These are phyloP conservation scores for Gila robusta DNA, from an alignment of 2,797 vertebrate genomes.

Conservation along the genomic window DNA sequence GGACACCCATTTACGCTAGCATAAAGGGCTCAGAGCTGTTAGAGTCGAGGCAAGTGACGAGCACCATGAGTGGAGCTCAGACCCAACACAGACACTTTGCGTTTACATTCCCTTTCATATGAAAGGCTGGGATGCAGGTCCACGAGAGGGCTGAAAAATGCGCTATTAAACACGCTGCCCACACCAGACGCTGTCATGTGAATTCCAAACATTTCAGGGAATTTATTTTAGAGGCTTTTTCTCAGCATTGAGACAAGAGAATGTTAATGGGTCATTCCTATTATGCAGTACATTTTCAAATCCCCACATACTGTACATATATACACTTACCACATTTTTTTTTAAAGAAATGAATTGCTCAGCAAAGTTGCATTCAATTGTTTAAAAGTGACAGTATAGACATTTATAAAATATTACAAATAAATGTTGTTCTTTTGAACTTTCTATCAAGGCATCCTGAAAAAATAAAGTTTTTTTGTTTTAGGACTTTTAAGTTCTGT, in stretches of 20 bases:
- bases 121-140: slow-evolving; percentile 50
- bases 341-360: background rate
- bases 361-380: background rate
- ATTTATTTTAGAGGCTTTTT: slow-evolving; percentile 41
- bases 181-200: slow-evolving; percentile 14
- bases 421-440: background rate
- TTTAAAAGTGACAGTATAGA: background rate
- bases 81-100: slow-evolving; percentile 47
- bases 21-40: slow-evolving; percentile 59
- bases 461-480: background rate
- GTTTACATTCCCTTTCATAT: slow-evolving; percentile 51
- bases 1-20: slow-evolving; percentile 55
- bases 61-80: slow-evolving; percentile 46
- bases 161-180: slow-evolving; percentile 26
- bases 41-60: slow-evolving; percentile 54
- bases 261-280: slow-evolving; percentile 45
- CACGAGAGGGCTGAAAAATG: background rate
- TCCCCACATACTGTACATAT: too few relatives aligned
- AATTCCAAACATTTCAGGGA: slow-evolving; percentile 38
- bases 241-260: slow-evolving; percentile 28
- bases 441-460: background rate
- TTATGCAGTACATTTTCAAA: background rate
- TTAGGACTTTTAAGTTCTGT: too few relatives aligned
- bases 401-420: background rate
- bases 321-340: background rate